Evolutionary conservation across 2,113 vertebrate genomes (phyloP), one percentile per base, ranked within the genome.

Genomic region (Miniopterus natalensis): DNA sequence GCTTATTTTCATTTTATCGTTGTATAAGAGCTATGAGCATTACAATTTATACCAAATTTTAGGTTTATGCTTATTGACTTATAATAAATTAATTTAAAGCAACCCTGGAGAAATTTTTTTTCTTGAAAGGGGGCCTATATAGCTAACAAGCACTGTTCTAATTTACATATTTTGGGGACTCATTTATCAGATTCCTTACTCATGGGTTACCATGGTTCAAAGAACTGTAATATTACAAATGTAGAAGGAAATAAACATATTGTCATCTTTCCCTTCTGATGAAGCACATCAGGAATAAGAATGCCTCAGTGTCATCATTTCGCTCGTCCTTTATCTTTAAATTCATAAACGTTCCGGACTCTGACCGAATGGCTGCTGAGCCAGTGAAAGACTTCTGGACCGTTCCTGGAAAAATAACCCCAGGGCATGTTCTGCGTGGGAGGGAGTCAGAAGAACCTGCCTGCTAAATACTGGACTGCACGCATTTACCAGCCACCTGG

Each of bases 401-500:
- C 20, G 25, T 27, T 25, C 57, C 31, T 23, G 23, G 75, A 18
- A 36, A 61, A n/a, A 47, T 55, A 17, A 40, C 23, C 59, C 31
- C 29, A 8, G 9, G 70, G 25, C 40, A 36, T 2, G 10, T 23
- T 42, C 36, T 49, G 18, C 4, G 2, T 1, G 3, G 20, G 63
- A 81, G 20, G 7, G 14, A 25, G 51, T 20, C 29, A 11, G 51
- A 36, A n/a, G 85, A n/a, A 29, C 25, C 0, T 2, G 5, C 40
- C 10, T 47, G 11, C 45, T 20, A 7, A 3, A 23, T 1, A 15
- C 3, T 49, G 40, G 36, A 5, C 7, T 0, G n/a, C 21, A 31
- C 4, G 0, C 36, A 2, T 2, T 2, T 5, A 3, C 36, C 40
- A 6, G 83, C 36, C 51, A 0, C 42, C 25, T 3, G 31, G 6